Evolutionary conservation across 2,888 invertebrate genomes (phyloP), one percentile per base, ranked within the genome.

Genomic region (Creontiades dilutus): DNA sequence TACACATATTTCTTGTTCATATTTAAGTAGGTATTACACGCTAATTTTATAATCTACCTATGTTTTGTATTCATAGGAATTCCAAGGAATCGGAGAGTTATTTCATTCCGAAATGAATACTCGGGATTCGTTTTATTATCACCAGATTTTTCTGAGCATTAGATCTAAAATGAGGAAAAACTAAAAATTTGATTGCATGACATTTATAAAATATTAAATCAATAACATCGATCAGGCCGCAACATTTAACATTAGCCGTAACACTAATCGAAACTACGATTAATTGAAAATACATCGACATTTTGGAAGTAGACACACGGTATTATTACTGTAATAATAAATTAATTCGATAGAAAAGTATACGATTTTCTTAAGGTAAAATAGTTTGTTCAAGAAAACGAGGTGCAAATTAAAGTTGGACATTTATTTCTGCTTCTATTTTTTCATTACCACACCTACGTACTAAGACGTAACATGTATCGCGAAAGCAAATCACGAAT

Each of bases 61-160:
- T 11, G n/a, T 68, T 27, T 68, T 11, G 27, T 68, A 68, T 68
- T 68, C 19, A 68, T 68, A 68, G 23, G 68, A 68, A 68, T 68
- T 68, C 11, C 23, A 27, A 68, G 27, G 68, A 68, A 68, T 19
- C 68, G n/a, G 57, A 68, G 68, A 61, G 61, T 61, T 68, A 23
- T 68, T 68, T 68, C 68, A 27, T 68, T 27, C 68, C 9, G n/a
- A 57, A 5, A 57, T 13, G 68, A 19, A 2, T 23, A 23, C 68
- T 68, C 68, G 23, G 11, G 27, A 68, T 68, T 68, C 68, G 23
- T 68, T n/a, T n/a, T 57, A n/a, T n/a, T n/a, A 68, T 68, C 68
- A 68, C 68, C 68, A 68, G 68, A 68, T 68, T 68, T 68, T 68
- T 23, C 68, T 68, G 68, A 68, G 68, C 68, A 68, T 68, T 68